Evolutionary conservation across 2,888 invertebrate species (phyloP), one percentile per base, ranked within the genome.

Genomic region (Cynaeus angustus): DNA sequence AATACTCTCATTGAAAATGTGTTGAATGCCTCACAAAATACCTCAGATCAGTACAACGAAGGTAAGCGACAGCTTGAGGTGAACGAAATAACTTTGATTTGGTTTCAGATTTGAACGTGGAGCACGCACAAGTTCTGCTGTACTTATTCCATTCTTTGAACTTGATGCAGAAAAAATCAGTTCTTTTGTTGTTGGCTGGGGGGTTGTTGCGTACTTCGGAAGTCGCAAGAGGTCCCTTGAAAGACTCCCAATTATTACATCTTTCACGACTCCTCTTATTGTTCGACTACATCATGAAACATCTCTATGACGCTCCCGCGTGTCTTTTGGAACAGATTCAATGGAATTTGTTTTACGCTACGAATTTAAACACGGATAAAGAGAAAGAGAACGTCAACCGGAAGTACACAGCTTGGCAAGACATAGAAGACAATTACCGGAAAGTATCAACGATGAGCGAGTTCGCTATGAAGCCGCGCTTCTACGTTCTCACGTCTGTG

Each of bases 81-180:
- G n/a, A n/a, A n/a, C n/a, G n/a, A n/a, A n/a, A n/a, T n/a, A 3
- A 38, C 3, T 28, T 7, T 38, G n/a, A 10, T 38, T 38, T 38
- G n/a, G n/a, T 88, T 86, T 21, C 86, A 90, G 98, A 98, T 87
- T 87, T 98, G 70, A 98, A 98, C 84, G 96, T 98, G 55, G 98
- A 98, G 83, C 98, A 98, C 85, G 94, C 97, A 0, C 98, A 98
- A 84, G 88, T 98, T 37, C 86, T 98, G 72, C 88, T 98, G 6
- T 98, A 98, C 83, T 87, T 98, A 8, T 98, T 98, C 85, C 98
- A 98, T 85, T 96, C 97, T 0, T 86, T 98, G 69, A 97, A 96
- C 78, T 87, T 98, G 71, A 97, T 97, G 95, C 97, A 98, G 86
- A 98, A 98, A 86, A 98, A 98, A 84, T 94, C 95, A 1, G 94